phyloP scores from a whole-genome alignment of 2,888 invertebrate genomes.

The Drosophila mimetica region DNA sequence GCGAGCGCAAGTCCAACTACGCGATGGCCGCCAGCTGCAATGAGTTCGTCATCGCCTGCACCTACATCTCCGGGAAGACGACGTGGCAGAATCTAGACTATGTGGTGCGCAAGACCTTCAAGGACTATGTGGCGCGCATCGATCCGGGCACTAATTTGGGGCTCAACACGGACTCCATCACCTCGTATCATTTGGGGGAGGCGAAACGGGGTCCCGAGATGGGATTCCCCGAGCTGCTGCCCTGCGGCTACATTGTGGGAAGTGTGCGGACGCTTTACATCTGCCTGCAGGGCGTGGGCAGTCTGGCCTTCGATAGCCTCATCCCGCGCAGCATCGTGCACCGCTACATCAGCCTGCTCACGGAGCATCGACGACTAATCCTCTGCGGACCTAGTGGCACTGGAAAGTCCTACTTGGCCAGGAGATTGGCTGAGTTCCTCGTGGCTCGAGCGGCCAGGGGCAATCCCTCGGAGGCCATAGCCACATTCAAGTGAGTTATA shows the following conservation, averaged over 20 bases:
- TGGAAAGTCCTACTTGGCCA: conserved; percentile 97
- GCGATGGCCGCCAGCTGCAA: conserved; percentile 87
- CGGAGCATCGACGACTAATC: conserved; percentile 96
- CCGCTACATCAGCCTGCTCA: conserved; percentile 94
- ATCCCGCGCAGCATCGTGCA: conserved; percentile 98
- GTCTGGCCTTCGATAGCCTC: conserved; percentile 96
- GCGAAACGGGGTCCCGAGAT: conserved; percentile 92
- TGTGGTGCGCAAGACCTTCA: conserved; percentile 95
- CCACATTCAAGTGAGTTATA: conserved; percentile 91
- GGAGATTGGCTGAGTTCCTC: conserved; percentile 96
- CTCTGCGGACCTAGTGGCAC: conserved; percentile 98
- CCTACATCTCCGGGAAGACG: conserved; percentile 95
- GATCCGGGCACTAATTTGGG: conserved; percentile 97
- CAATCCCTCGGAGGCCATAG: conserved; percentile 94
- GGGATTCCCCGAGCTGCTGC: conserved; percentile 94
- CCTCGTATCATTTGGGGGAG: conserved; percentile 97
- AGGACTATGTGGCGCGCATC: conserved; percentile 96
- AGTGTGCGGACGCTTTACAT: conserved; percentile 94
- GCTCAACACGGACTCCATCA: conserved; percentile 93
- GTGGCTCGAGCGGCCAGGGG: conserved; percentile 92
- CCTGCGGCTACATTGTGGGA: conserved; percentile 96
- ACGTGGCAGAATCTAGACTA: conserved; percentile 98
- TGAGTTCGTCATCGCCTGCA: conserved; percentile 93
- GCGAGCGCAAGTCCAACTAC: conserved; percentile 85
- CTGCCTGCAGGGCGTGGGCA: conserved; percentile 94